Base-by-base conservation (phyloP, 1,140 invertebrate species). In the Bradynema listronoti region DNA sequence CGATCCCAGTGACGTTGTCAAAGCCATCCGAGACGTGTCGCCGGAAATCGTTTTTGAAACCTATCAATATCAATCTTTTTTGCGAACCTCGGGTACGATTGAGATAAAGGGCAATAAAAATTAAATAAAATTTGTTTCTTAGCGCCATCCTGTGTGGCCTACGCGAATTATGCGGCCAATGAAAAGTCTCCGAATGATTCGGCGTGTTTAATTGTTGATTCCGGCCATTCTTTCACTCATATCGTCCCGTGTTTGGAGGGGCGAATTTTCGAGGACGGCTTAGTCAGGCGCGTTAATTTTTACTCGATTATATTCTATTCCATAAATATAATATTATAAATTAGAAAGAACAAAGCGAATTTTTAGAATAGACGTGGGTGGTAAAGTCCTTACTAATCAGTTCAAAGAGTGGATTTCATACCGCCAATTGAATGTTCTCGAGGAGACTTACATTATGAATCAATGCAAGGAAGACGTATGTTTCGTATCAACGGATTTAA, bases 381-480 rank as follows among this genome's bases (percentile, higher is more conserved):
- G 95, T 0, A 99, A 99, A 82, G 82, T 91, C 4, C 79, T 99
- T 46, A 98, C 95, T 0, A 99, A 99, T 83, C 90, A 98, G 80
- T 80, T 99, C 33, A 98, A 98, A 78, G 94, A 98, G 80, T 86
- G 96, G 7, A 87, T 97, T 61, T 97, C 93, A 0, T 96, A 95
- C 77, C 83, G 92, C 34, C 92, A 98, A 73, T 80, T 98, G 16
- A 89, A 98, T 83, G 91, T 99, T 0, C 91, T 96, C 88, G 93
- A 98, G 78, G 95, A 99, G 80, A 96, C 92, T 0, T 93, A 91
- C 81, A 91, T 98, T 0, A 91, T 99, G 7, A 98, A 98, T 58
- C 25, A 98, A 81, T 87, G 89, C 0, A 99, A 99, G 79, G 95
- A 99, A 81, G 93, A 98, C 79, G 85, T 87, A 0, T 98, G 93